Evolutionary conservation across 2,888 invertebrate species (phyloP).

Genomic region (Limnephilus auricula): DNA sequence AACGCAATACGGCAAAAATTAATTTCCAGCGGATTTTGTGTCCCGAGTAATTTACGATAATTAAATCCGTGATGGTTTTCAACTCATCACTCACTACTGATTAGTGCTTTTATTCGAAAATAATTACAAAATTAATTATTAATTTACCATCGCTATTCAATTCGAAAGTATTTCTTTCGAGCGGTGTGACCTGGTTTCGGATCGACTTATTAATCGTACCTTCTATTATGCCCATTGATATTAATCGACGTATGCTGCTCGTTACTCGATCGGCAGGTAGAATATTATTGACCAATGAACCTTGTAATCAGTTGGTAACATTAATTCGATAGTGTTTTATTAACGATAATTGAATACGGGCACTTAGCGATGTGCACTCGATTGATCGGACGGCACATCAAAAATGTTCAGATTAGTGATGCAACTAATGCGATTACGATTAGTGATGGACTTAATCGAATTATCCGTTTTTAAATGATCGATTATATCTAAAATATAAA

Average conservation of each 20-base stretch:
- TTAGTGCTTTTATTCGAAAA: neutral
- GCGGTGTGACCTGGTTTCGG: neutral
- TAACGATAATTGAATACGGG: slow-evolving; percentile 7
- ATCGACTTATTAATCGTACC: neutral
- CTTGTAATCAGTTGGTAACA: neutral
- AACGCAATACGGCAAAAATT: neutral
- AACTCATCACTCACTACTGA: neutral
- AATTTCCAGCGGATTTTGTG: neutral
- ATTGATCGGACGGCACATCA: neutral
- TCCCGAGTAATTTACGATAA: neutral
- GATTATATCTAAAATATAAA: neutral
- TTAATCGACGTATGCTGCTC: neutral
- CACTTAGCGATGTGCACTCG: neutral
- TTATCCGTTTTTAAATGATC: neutral
- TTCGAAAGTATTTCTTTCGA: neutral
- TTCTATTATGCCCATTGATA: slow-evolving; percentile 5
- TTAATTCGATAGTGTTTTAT: neutral
- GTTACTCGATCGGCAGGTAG: neutral
- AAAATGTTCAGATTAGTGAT: neutral
- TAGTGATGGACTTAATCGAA: neutral
- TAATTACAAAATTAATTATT: neutral
- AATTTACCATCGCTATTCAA: neutral
- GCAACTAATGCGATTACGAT: neutral
- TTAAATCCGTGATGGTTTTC: neutral
- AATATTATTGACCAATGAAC: neutral